Percentiles rank a stretch among this genome's conserved stretches.
phyloP scores from a whole-genome alignment of 2,888 invertebrate genomes.

The Pyrochroa serraticornis region DNA sequence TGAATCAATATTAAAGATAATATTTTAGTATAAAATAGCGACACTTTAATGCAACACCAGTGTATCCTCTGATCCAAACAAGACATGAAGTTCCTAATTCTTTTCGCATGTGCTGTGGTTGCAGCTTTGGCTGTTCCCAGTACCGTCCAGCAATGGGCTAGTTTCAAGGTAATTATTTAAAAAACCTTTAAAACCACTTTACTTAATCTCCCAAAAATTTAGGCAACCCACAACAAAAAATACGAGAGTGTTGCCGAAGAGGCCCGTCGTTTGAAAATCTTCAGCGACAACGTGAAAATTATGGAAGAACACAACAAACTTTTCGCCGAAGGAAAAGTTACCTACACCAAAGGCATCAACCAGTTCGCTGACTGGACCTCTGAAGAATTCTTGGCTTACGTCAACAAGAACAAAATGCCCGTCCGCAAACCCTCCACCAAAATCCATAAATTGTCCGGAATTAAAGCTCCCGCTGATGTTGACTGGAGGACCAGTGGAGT shows the following conservation, averaged over 20 bases:
- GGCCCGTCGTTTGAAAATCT: slow-evolving; percentile 1
- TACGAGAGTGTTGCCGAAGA: slow-evolving; percentile 75
- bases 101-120: slow-evolving; percentile 19
- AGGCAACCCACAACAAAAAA: slow-evolving; percentile 9
- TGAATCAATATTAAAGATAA: too few species aligned
- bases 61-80: too few species aligned
- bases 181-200: too few species aligned
- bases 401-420: not conserved
- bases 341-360: not conserved
- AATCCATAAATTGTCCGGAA: too few species aligned
- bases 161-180: slow-evolving; percentile 26
- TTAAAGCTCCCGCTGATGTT: slow-evolving; percentile 53
- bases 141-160: slow-evolving; percentile 20
- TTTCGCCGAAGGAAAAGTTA: not conserved
- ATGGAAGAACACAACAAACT: not conserved
- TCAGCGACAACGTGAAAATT: not conserved
- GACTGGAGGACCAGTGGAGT: slow-evolving; percentile 62
- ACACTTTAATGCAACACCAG: too few species aligned
- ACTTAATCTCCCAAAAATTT: too few species aligned
- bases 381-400: not conserved
- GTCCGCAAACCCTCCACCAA: too few species aligned
- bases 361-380: not conserved
- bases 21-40: too few species aligned
- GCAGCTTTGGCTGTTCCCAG: slow-evolving; percentile 18
- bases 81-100: not conserved